A percentile compares a stretch with the other conserved stretches of the same genome.
These are phyloP conservation scores for Proctacanthus coquilletti DNA, from an alignment of 1,140 invertebrate genomes.

Conservation along the genomic window DNA sequence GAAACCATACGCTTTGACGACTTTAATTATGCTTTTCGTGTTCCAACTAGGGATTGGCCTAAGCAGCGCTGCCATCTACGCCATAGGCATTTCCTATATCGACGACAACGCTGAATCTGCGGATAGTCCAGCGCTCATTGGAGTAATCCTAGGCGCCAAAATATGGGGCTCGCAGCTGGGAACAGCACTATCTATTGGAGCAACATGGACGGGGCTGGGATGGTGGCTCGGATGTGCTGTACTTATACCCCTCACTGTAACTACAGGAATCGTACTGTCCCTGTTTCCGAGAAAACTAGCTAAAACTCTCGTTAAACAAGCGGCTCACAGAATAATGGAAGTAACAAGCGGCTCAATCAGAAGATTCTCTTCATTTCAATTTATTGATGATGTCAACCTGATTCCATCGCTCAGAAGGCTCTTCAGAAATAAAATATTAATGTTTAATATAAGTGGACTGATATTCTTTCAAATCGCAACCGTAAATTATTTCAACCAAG, in stretches of 20 bases:
- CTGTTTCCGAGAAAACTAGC: slow-evolving; percentile 41
- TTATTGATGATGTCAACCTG: slow-evolving; percentile 31
- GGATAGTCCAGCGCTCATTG: slow-evolving; percentile 32
- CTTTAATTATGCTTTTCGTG: slow-evolving; percentile 36
- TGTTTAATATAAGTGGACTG: slow-evolving; percentile 39
- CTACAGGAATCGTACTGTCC: slow-evolving; percentile 36
- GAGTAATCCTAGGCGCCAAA: slow-evolving; percentile 17
- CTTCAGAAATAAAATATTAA: slow-evolving; percentile 40
- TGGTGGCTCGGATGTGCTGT: slow-evolving; percentile 44
- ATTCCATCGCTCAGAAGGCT: slow-evolving; percentile 38
- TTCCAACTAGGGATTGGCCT: slow-evolving; percentile 42
- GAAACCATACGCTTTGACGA: slow-evolving; percentile 8
- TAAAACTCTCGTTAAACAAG: slow-evolving; percentile 37
- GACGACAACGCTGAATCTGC: slow-evolving; percentile 47
- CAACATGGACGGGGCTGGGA: slow-evolving; percentile 15
- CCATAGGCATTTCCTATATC: slow-evolving; percentile 47
- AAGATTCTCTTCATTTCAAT: slow-evolving; percentile 18
- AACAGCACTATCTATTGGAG: slow-evolving; percentile 21
- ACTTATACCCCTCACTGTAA: slow-evolving; percentile 35
- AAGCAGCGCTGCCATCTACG: slow-evolving; percentile 42
- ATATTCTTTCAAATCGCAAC: slow-evolving; percentile 39
- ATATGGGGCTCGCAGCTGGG: slow-evolving; percentile 25
- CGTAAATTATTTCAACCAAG: slow-evolving; percentile 37
- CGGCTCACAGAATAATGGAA: slow-evolving; percentile 32
- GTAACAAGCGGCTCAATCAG: slow-evolving; percentile 5